Evolutionary conservation across 1,140 invertebrate species (phyloP).

Genomic region (Alviniconcha marisindica): DNA sequence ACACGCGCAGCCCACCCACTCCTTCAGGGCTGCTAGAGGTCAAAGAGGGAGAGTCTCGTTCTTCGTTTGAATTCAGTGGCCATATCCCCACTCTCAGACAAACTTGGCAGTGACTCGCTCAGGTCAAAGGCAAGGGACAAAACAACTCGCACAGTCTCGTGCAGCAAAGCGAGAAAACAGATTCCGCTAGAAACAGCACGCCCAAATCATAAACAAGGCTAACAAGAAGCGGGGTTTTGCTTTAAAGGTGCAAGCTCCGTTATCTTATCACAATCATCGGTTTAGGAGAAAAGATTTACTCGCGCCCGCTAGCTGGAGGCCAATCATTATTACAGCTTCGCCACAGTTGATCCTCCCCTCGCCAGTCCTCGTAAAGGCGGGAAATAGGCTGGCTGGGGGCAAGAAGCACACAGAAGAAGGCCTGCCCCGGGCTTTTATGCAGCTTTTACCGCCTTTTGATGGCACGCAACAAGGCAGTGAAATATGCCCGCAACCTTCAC

Average conservation of each 20-base stretch:
- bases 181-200: too few species aligned
- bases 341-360: constrained; percentile 5
- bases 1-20: too few species aligned
- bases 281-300: not conserved
- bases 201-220: too few species aligned
- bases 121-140: too few species aligned
- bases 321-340: not conserved
- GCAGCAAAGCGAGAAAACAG: too few species aligned
- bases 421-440: not conserved
- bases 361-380: constrained; percentile 7
- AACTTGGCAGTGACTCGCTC: too few species aligned
- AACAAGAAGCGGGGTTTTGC: too few species aligned
- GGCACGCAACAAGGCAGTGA: constrained; percentile 17
- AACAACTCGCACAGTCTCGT: too few species aligned
- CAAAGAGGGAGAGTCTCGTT: too few species aligned
- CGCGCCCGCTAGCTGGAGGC: not conserved
- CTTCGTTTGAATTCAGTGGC: too few species aligned
- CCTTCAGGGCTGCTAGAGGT: too few species aligned
- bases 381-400: not conserved
- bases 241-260: not conserved
- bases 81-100: too few species aligned
- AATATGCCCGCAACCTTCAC: constrained; percentile 5
- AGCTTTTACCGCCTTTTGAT: not conserved
- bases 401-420: not conserved
- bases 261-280: not conserved